These are phyloP conservation scores for Pseudomyrmex cubaensis DNA, from an alignment of 1,140 invertebrate genomes.

Conservation along the genomic window DNA sequence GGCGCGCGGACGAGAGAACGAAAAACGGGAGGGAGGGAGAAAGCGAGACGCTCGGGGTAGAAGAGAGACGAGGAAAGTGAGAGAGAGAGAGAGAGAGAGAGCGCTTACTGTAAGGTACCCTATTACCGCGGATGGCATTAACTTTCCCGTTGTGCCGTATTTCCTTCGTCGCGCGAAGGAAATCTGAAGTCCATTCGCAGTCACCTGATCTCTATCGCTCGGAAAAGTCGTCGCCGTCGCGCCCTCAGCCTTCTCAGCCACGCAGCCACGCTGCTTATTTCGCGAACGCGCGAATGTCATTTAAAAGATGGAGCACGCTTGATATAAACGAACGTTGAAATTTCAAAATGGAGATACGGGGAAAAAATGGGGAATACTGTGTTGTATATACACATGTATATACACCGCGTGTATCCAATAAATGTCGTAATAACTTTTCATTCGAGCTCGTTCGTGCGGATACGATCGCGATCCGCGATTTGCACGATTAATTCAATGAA, in stretches of 20 bases:
- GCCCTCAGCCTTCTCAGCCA: neutral
- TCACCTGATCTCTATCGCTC: slow-evolving; percentile 52
- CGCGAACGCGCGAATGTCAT: neutral
- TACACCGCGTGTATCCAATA: neutral
- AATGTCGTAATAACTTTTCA: slow-evolving; percentile 34
- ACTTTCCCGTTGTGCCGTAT: slow-evolving; percentile 62
- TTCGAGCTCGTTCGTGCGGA: neutral
- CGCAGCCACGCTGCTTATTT: neutral
- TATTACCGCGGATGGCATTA: slow-evolving; percentile 67
- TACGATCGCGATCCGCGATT: slow-evolving; percentile 1
- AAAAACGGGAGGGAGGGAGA: neutral
- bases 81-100: slow-evolving; percentile 53
- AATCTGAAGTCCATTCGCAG: slow-evolving; percentile 64
- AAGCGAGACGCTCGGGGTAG: neutral
- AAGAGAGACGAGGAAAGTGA: slow-evolving; percentile 33
- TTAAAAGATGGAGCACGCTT: neutral
- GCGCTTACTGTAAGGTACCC: slow-evolving; percentile 68
- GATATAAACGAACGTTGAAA: slow-evolving; percentile 20
- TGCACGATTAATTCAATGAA: slow-evolving; percentile 18
- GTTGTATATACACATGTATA: too few species aligned
- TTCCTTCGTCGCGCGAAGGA: slow-evolving; percentile 58
- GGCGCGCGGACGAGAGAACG: slow-evolving; percentile 26
- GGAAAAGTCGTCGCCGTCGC: slow-evolving; percentile 24
- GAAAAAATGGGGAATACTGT: slow-evolving; percentile 2
- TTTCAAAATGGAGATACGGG: neutral